phyloP scores from a whole-genome alignment of 2,797 vertebrate genomes.

The Propithecus deckenii region DNA sequence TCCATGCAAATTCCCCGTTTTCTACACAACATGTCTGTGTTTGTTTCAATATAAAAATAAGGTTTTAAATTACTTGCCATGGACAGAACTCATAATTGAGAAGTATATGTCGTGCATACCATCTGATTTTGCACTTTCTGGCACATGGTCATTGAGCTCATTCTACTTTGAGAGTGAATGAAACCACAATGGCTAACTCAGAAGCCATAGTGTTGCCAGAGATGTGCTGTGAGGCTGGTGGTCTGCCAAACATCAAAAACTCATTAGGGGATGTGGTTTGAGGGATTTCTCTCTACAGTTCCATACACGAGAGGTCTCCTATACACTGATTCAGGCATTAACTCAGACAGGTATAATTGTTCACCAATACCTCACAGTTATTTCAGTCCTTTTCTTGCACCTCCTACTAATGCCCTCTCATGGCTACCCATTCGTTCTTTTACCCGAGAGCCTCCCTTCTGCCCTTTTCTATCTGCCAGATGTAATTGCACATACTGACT shows the following conservation, averaged over 20 bases:
- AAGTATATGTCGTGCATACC: neutral
- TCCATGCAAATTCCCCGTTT: neutral
- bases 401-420: neutral
- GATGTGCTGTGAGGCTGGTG: neutral
- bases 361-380: neutral
- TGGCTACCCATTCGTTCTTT: neutral
- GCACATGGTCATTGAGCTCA: neutral
- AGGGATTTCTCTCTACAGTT: neutral
- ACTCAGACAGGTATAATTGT: neutral
- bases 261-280: neutral
- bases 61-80: neutral
- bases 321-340: neutral
- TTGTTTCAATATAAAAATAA: neutral
- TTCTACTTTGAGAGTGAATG: neutral
- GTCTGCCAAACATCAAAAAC: neutral
- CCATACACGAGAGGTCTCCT: neutral
- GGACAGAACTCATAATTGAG: neutral
- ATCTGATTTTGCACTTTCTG: neutral
- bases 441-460: neutral
- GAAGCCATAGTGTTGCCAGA: neutral
- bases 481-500: conserved; percentile 40
- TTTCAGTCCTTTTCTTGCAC: neutral
- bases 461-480: neutral
- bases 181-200: neutral
- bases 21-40: neutral